Percentiles rank a stretch among this genome's conserved stretches.
phyloP scores from a whole-genome alignment of 2,113 vertebrate genomes.

The Cnemophilus loriae region DNA sequence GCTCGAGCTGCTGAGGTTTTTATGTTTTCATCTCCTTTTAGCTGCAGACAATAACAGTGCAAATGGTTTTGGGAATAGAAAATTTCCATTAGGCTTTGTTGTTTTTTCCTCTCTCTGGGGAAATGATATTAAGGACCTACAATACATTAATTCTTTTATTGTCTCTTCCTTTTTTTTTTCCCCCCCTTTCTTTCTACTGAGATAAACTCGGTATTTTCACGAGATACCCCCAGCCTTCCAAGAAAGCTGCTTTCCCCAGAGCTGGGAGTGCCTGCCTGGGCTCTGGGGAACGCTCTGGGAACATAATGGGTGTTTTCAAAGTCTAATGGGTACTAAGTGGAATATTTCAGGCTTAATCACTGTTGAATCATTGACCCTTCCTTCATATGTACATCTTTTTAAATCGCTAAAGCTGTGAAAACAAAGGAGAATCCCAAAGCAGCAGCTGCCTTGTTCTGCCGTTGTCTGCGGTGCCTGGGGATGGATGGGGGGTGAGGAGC shows the following conservation, averaged over 20 bases:
- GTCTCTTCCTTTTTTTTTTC: background rate
- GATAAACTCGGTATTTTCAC: background rate
- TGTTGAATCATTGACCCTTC: slow-evolving; percentile 39
- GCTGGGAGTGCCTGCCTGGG: background rate
- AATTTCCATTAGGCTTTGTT: background rate
- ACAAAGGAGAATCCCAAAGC: slow-evolving; percentile 2
- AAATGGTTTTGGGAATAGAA: background rate
- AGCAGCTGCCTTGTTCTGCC: background rate
- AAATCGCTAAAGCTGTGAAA: background rate
- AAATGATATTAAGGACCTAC: background rate
- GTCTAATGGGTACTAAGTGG: background rate
- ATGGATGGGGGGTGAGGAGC: background rate
- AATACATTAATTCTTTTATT: background rate
- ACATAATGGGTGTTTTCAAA: background rate
- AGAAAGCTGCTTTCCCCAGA: background rate
- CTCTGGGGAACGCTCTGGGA: background rate
- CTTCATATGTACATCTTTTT: background rate
- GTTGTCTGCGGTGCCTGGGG: background rate
- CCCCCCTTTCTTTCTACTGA: background rate
- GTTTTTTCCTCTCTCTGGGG: background rate
- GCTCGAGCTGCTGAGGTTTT: background rate
- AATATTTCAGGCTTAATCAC: slow-evolving; percentile 16
- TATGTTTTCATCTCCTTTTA: background rate
- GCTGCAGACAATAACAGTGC: background rate
- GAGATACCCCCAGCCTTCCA: background rate